Base-by-base conservation (phyloP, 2,797 vertebrate genomes). In the Tympanoctomys barrerae region DNA sequence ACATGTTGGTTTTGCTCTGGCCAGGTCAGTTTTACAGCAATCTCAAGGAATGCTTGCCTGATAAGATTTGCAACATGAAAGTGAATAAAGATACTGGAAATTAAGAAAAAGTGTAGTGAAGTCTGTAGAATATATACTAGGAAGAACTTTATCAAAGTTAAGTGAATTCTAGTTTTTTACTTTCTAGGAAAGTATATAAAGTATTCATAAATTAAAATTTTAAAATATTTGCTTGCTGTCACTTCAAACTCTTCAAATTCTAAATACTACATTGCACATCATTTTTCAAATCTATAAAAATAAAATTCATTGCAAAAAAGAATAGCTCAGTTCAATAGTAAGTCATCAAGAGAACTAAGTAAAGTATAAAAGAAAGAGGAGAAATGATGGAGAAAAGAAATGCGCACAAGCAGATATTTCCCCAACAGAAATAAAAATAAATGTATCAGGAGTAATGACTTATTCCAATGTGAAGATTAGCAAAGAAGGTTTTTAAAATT, bases 291-390 rank as follows among this genome's bases (percentile, higher is more conserved):
- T 11, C 5, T 92, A 0, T 66, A n/a, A 33, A 61, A 87, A 33
- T 61, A 93, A 94, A 87, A 77, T 12, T 94, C 85, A 49, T n/a
- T 93, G 36, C 70, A 83, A 80, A 46, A 90, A 79, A 26, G 62
- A 7, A 2, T 36, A 57, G 16, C 46, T 75, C 52, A 86, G 79
- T 33, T 12, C 24, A 91, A 71, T 22, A 71, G 36, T 89, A 82
- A 21, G 0, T 73, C 4, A 86, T 28, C 39, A 57, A 73, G 9
- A 93, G 39, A 94, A 93, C 87, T 77, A 73, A 95, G 49, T 85
- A 22, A 90, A 85, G 22, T 33, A 33, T 62, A 36, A 57, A 66
- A 89, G 89, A 91, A 71, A 28, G n/a, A 22, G 21, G 12, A 93
- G 54, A 57, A 57, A 57, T 10, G 52, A 22, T 13, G 57, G 59